Percentiles rank a stretch among this genome's conserved stretches.
Conservation (phyloP, 2,888 invertebrate genomes). For the Nezara viridula region DNA sequence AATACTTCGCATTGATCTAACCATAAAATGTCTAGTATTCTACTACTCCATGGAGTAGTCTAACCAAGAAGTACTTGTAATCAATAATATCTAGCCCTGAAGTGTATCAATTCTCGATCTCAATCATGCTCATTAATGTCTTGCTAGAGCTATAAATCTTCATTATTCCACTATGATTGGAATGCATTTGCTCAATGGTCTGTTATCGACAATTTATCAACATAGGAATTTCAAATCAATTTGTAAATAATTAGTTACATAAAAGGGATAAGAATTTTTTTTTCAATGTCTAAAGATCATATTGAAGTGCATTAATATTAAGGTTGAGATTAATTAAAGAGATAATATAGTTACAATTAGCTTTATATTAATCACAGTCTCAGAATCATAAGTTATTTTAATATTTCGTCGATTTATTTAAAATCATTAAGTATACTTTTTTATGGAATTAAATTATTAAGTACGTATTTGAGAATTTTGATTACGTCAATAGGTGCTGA, state of each 20-base stretch:
- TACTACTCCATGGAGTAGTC: too few species aligned
- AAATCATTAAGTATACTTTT: too few species aligned
- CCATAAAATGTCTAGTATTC: too few species aligned
- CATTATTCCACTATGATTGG: background rate
- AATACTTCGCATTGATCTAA: too few species aligned
- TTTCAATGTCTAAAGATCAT: background rate
- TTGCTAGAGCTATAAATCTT: background rate
- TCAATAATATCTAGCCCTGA: background rate
- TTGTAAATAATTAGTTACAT: conserved; percentile 13
- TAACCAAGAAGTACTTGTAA: background rate
- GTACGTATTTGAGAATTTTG: too few species aligned
- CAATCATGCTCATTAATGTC: background rate
- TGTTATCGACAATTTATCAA: background rate
- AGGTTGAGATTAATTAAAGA: background rate
- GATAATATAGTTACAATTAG: background rate
- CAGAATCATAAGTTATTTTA: background rate
- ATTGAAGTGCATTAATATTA: background rate
- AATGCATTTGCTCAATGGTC: background rate
- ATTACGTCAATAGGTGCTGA: too few species aligned
- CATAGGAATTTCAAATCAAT: background rate
- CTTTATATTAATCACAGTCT: background rate
- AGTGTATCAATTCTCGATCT: background rate
- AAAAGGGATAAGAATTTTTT: background rate
- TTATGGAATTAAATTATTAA: too few species aligned
- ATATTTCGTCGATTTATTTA: too few species aligned